Evolutionary conservation across 2,888 invertebrate genomes (phyloP).

Genomic region (Dexiosoma caninum): DNA sequence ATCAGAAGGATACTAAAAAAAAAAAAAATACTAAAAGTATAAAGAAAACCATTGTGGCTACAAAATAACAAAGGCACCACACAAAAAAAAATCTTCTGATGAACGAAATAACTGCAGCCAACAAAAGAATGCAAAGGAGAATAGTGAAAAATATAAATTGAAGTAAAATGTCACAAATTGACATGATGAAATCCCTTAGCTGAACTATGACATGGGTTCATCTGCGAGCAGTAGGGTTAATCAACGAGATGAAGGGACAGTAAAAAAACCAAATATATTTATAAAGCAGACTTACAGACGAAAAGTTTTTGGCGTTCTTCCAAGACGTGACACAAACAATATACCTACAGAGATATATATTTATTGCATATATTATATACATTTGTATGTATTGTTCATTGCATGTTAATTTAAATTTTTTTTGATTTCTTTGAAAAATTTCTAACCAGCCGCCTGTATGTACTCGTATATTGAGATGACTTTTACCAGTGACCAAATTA

Average conservation of each 20-base stretch:
- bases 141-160: not conserved
- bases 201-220: conserved; percentile 37
- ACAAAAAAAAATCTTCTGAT: conserved; percentile 10
- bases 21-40: not conserved
- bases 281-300: not conserved
- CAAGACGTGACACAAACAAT: conserved; percentile 2
- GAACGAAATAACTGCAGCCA: not conserved
- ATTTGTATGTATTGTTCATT: conserved; percentile 39
- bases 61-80: not conserved
- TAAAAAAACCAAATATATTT: not conserved
- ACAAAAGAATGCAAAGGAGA: not conserved
- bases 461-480: not conserved
- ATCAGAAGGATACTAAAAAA: not conserved
- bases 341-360: not conserved
- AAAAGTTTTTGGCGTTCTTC: conserved; percentile 8
- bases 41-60: conserved; percentile 31
- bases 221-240: conserved; percentile 41
- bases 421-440: not conserved
- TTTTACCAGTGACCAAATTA: not conserved
- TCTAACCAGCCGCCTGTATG: not conserved
- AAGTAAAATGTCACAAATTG: conserved; percentile 58
- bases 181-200: conserved; percentile 58
- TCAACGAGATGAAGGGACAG: conserved; percentile 36
- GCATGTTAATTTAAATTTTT: conserved; percentile 20
- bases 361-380: too few relatives aligned